These are phyloP conservation scores for Acanthosepion pharaonis DNA, from an alignment of 2,888 invertebrate genomes.

Conservation along the genomic window DNA sequence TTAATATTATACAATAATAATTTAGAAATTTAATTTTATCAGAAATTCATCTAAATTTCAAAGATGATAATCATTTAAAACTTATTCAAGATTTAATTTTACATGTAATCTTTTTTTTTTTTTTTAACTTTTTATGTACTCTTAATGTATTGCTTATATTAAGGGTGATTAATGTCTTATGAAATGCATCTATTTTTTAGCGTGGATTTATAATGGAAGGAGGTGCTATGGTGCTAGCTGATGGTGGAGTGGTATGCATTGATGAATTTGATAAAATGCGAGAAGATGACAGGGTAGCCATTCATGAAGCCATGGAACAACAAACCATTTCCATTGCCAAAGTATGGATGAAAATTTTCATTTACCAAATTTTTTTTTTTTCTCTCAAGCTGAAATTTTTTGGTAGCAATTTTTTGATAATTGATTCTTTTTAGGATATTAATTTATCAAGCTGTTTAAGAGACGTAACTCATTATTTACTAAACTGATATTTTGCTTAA, in stretches of 20 bases:
- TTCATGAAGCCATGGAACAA: conserved; percentile 99
- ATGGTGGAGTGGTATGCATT: conserved; percentile 99
- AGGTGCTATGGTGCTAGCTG: conserved; percentile 99
- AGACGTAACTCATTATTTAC: too few relatives aligned
- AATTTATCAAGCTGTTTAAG: too few relatives aligned
- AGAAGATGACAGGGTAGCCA: conserved; percentile 98
- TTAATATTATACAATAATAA: not conserved
- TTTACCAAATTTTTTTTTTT: too few relatives aligned
- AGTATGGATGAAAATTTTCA: conserved; percentile 73
- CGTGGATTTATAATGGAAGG: conserved; percentile 98
- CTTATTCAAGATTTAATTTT: not conserved
- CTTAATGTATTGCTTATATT: too few relatives aligned
- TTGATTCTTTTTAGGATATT: too few relatives aligned
- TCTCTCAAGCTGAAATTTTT: too few relatives aligned
- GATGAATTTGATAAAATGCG: conserved; percentile 99
- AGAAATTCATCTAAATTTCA: not conserved
- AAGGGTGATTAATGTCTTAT: too few relatives aligned
- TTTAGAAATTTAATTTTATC: too few relatives aligned
- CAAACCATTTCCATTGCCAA: conserved; percentile 99
- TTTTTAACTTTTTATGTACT: not conserved
- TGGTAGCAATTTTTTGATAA: too few relatives aligned
- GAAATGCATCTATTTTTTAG: conserved; percentile 75
- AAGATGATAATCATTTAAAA: too few relatives aligned
- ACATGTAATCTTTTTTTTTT: not conserved
- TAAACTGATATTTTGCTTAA: too few relatives aligned